Evolutionary conservation across 2,888 invertebrate genomes (phyloP), one percentile per base, ranked within the genome.

Genomic region (Dexiosoma caninum): DNA sequence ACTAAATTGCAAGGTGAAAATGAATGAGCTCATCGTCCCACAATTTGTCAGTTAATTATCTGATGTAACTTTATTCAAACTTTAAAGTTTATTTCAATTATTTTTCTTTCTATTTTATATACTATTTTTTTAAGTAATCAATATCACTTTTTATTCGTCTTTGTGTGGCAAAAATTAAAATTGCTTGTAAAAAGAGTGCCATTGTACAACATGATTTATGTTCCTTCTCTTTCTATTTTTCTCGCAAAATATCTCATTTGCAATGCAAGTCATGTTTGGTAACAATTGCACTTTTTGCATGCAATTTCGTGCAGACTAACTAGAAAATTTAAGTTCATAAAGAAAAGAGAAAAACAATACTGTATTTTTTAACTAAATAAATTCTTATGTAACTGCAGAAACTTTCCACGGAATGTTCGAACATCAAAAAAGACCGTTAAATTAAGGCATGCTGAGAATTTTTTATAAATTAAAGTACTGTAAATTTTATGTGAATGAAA

Each of bases 241-340:
- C 46, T 53, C 27, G 2, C 10, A 10, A 30, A 6, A n/a, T 12
- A 35, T n/a, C 21, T 57, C 21, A 67, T 71, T 76, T 77, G 19
- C 37, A 77, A 72, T 76, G 23, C 80, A 67, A 67, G 55, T 67
- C 76, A 72, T 67, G 76, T 55, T 49, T 62, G 76, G 59, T 64
- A 64, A 53, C 57, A 75, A 35, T 70, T 57, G 57, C 51, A 72
- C 10, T 35, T 71, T 59, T 71, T 67, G 49, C 19, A 12, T 40
- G 55, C 53, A 32, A 66, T 66, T 66, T 66, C 32, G 57, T 66
- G 49, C 49, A 74, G 64, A 74, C 6, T 10, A 66, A 37, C 32
- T 37, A 62, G 27, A 44, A 40, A 49, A 62, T 69, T 49, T 71
- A 66, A 64, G 49, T 42, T n/a, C n/a, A 46, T 23, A 44, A 46